These are phyloP conservation scores for Aphis gossypii DNA, from an alignment of 1,140 invertebrate species.

Conservation along the genomic window DNA sequence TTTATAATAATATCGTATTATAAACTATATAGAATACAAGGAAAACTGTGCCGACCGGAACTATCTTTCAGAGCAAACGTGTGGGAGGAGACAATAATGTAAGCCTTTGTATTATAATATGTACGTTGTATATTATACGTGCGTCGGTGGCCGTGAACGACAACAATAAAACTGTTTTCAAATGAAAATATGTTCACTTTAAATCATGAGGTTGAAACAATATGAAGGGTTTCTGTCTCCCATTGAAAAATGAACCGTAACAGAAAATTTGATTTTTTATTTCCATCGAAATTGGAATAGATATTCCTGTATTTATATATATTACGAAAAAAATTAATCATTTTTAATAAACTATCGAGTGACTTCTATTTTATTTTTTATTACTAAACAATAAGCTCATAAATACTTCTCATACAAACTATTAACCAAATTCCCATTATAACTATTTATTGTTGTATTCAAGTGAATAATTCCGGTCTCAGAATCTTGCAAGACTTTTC, in stretches of 20 bases:
- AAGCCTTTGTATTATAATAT: not conserved
- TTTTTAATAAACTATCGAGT: not conserved
- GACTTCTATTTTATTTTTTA: not conserved
- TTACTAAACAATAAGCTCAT: not conserved
- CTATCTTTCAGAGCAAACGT: not conserved
- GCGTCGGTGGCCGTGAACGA: not conserved
- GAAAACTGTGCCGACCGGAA: slow-evolving; percentile 1
- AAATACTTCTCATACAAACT: not conserved
- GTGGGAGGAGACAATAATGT: not conserved
- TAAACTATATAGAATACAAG: not conserved
- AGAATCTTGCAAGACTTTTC: too few species aligned
- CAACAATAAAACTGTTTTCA: slow-evolving; percentile 9
- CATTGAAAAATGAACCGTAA: not conserved
- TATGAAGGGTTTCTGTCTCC: not conserved
- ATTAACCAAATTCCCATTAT: not conserved
- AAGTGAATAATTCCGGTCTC: not conserved
- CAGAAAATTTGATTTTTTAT: not conserved
- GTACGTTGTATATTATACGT: not conserved
- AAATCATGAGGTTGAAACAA: not conserved
- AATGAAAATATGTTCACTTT: not conserved
- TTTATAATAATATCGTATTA: not conserved
- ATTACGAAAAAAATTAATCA: not conserved
- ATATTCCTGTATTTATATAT: too few species aligned
- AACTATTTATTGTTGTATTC: not conserved
- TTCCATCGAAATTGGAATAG: too few species aligned